A percentile compares a stretch with the other conserved stretches of the same genome.
phyloP scores from a whole-genome alignment of 30 jellyfish, hydroid and myxozoan genomes.

The Catostylus mosaicus region DNA sequence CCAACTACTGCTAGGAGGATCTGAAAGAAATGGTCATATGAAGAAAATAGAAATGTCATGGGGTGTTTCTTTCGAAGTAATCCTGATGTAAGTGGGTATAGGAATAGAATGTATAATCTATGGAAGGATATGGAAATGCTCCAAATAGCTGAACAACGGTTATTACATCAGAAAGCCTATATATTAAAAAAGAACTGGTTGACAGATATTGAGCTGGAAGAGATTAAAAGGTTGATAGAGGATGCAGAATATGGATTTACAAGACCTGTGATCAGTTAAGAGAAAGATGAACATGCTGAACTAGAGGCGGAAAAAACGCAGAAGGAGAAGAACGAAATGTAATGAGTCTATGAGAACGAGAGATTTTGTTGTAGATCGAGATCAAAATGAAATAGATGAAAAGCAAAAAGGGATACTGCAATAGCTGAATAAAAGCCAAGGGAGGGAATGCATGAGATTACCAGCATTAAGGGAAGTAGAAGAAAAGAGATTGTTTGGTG shows the following conservation, averaged over 20 bases:
- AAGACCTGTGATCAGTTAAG: no score
- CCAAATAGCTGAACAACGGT: slow-evolving; percentile 6
- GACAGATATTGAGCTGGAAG: neutral
- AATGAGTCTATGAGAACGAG: no score
- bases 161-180: slow-evolving; percentile 13
- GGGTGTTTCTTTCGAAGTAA: neutral
- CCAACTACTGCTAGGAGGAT: slow-evolving; percentile 9
- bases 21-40: slow-evolving; percentile 13
- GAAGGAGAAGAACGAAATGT: no score
- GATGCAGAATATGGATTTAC: no score
- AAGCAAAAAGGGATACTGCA: slow-evolving; percentile 4
- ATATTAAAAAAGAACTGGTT: slow-evolving; percentile 1
- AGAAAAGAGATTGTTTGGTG: no score
- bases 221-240: neutral
- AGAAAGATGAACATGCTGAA: no score
- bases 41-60: slow-evolving; percentile 6
- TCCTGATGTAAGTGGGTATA: slow-evolving; percentile 11
- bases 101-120: neutral
- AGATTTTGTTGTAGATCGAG: neutral
- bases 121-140: slow-evolving; percentile 5
- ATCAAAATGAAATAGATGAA: slow-evolving; percentile 1
- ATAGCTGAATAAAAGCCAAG: neutral
- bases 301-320: no score
- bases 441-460: no score
- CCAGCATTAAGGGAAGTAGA: no score